Conservation (phyloP, 2,113 vertebrate species). For the Melanostigma gelatinosum region DNA sequence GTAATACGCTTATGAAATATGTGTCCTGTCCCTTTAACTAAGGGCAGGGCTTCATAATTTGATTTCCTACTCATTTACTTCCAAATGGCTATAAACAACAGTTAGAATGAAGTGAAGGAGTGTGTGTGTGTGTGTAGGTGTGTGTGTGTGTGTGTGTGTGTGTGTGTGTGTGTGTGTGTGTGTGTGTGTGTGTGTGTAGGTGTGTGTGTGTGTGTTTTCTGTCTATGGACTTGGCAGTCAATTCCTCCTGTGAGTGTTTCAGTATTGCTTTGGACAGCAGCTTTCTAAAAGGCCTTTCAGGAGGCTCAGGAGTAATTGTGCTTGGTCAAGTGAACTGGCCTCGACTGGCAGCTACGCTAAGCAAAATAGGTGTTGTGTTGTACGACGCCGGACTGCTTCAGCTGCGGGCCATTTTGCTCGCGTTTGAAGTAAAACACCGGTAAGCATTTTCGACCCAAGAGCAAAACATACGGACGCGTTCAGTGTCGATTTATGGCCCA, state of each 20-base stretch:
- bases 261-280: conserved; percentile 83
- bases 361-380: conserved; percentile 77
- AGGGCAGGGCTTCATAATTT: conserved; percentile 77
- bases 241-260: conserved; percentile 77
- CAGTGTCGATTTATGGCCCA: conserved; percentile 20
- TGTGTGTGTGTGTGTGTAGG: conserved; percentile 5
- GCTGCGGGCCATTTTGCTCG: conserved; percentile 37
- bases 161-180: conserved; percentile 45
- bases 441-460: conserved; percentile 36
- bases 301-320: conserved; percentile 78
- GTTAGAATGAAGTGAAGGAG: conserved; percentile 76
- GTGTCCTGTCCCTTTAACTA: conserved; percentile 69
- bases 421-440: conserved; percentile 27
- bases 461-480: conserved; percentile 32
- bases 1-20: conserved; percentile 68
- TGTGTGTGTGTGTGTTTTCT: conserved; percentile 7
- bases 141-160: conserved; percentile 5
- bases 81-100: conserved; percentile 80
- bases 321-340: conserved; percentile 83
- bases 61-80: conserved; percentile 80
- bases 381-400: conserved; percentile 40
- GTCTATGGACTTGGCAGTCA: conserved; percentile 68
- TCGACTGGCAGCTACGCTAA: conserved; percentile 74
- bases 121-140: conserved; percentile 40
- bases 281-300: conserved; percentile 82